A percentile compares a stretch with the other conserved stretches of the same genome.
These are phyloP conservation scores for Nothocercus nigrocapillus DNA, from an alignment of 2,113 vertebrate species.

Conservation along the genomic window DNA sequence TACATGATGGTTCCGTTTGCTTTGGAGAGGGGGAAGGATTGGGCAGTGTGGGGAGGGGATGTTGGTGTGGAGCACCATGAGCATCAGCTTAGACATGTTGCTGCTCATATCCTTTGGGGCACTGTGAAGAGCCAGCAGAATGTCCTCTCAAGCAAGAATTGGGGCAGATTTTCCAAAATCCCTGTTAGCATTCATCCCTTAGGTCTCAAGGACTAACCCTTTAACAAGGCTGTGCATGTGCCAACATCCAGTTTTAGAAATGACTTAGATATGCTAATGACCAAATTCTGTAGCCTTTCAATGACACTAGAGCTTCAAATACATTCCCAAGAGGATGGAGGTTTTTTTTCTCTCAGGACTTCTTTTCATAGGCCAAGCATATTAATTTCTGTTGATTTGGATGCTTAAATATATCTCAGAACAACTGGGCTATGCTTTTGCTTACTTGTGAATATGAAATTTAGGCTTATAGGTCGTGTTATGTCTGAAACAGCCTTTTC, in stretches of 20 bases:
- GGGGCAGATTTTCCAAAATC: not conserved
- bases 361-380: not conserved
- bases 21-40: not conserved
- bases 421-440: not conserved
- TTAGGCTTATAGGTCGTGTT: not conserved
- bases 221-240: not conserved
- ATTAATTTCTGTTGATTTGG: not conserved
- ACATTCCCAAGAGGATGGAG: not conserved
- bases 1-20: not conserved
- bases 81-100: not conserved
- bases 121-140: not conserved
- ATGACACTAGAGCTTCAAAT: not conserved
- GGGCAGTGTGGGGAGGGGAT: not conserved
- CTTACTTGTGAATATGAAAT: not conserved
- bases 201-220: not conserved
- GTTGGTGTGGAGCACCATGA: fast-evolving
- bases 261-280: not conserved
- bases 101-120: not conserved
- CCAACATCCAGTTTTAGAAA: not conserved
- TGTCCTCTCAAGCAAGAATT: not conserved
- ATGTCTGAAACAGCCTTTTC: not conserved
- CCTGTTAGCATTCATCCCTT: not conserved
- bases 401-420: not conserved
- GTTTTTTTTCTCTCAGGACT: not conserved
- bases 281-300: not conserved